Conservation (phyloP, 1,140 invertebrate species). For the Danaus melanippus region DNA sequence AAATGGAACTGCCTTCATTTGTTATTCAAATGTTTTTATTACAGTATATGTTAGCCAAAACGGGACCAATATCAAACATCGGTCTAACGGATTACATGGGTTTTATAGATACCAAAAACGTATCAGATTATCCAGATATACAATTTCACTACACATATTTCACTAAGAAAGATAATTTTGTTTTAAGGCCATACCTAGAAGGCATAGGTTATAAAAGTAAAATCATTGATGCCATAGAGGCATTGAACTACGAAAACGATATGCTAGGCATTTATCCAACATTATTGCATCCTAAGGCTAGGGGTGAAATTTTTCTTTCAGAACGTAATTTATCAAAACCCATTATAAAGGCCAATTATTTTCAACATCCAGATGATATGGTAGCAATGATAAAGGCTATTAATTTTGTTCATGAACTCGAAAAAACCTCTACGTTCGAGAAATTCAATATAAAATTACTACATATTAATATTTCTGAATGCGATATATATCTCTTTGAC, state of each 20-base stretch:
- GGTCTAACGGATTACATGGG: constrained; percentile 47
- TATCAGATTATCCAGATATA: constrained; percentile 42
- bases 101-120: constrained; percentile 43
- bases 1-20: constrained; percentile 22
- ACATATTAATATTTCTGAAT: constrained; percentile 60
- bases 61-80: constrained; percentile 40
- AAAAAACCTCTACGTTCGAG: constrained; percentile 54
- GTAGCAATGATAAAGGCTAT: constrained; percentile 77
- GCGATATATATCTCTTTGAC: constrained; percentile 51
- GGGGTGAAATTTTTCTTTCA: constrained; percentile 53
- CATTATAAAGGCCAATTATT: constrained; percentile 84
- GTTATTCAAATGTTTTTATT: constrained; percentile 29
- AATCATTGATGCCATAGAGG: constrained; percentile 48
- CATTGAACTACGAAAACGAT: constrained; percentile 60
- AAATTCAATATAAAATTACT: constrained; percentile 51
- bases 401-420: constrained; percentile 57
- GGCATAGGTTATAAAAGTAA: constrained; percentile 61
- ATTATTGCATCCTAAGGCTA: constrained; percentile 71
- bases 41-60: constrained; percentile 48
- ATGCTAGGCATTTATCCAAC: constrained; percentile 63
- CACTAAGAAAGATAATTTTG: constrained; percentile 33
- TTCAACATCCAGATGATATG: constrained; percentile 81
- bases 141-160: constrained; percentile 48
- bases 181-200: constrained; percentile 32
- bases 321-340: constrained; percentile 72